Evolutionary conservation across 2,888 invertebrate genomes (phyloP).

Genomic region (Petrolisthes manimaculis): DNA sequence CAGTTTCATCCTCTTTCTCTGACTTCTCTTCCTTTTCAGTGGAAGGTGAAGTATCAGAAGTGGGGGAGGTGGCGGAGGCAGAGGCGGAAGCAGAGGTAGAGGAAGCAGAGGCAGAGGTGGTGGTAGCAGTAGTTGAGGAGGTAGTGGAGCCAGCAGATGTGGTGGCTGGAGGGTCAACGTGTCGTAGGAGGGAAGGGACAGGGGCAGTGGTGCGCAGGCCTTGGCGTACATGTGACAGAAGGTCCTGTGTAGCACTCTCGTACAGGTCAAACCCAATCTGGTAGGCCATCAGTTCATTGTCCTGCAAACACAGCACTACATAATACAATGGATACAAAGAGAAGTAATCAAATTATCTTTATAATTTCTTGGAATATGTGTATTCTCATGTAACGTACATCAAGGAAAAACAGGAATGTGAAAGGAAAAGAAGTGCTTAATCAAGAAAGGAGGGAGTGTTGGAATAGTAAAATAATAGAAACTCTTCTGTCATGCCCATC

Average conservation of each 20-base stretch:
- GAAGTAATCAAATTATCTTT: no score
- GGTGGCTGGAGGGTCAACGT: constrained; percentile 40
- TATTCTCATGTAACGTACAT: no score
- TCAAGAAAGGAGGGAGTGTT: no score
- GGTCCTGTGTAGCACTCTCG: constrained; percentile 98
- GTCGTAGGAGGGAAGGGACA: constrained; percentile 73
- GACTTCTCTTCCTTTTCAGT: constrained; percentile 59
- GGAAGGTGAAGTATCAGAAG: constrained; percentile 21
- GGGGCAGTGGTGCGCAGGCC: constrained; percentile 86
- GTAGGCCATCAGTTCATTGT: constrained; percentile 93
- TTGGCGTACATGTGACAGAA: constrained; percentile 87
- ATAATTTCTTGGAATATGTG: no score
- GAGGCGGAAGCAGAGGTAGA: constrained; percentile 15
- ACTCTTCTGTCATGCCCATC: no score
- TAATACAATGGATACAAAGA: no score
- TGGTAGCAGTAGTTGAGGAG: background rate
- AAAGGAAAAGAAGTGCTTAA: no score
- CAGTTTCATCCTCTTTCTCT: constrained; percentile 64
- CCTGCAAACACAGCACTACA: constrained; percentile 69
- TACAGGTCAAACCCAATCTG: constrained; percentile 99
- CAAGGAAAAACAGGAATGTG: no score
- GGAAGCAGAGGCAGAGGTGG: constrained; percentile 15
- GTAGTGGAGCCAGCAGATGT: constrained; percentile 19
- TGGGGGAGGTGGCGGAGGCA: background rate
- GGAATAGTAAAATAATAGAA: no score